Evolutionary conservation across 2,888 invertebrate species (phyloP), one percentile per base, ranked within the genome.

Genomic region (Nomada ruficornis): DNA sequence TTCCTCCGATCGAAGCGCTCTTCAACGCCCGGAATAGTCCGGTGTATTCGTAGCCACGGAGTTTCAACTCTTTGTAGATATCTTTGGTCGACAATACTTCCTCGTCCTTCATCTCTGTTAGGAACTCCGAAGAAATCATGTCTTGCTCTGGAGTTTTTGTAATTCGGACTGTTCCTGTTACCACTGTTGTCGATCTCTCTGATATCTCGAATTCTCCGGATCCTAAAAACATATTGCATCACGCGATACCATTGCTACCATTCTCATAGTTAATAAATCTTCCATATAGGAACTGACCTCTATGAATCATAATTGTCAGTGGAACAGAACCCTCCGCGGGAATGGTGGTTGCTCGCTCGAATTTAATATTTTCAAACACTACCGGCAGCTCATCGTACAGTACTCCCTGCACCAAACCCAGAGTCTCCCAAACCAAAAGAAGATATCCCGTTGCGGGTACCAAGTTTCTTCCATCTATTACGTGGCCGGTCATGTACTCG

Each of bases 391-490:
- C 96, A 36, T 96, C 95, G 87, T 95, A 96, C 0, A 96, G 94
- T 60, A 96, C 95, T 74, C 96, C 96, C 42, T 94, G 92, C 95
- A 96, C 96, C 93, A 96, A 95, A 3, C 96, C 96, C n/a, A 97
- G 94, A 0, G 97, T 96, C 90, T 97, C 96, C 97, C 97, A 97
- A 0, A 96, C 96, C 20, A 96, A 94, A 54, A 95, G 94, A 89
- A 98, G 94, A 92, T 98, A 98, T 20, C 97, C 97, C 0, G 98
- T 98, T 0, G 98, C 98, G 0, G 98, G 98, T 89, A 97, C 96
- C 2, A 98, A 93, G 89, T 97, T 96, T 81, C 97, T 95, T 0
- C 98, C 98, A 93, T 98, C 98, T 81, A 98, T 97, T 15, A 96
- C 95, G 93, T 98, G 98, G 0, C 97, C 98, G 47, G 94, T 94